These are phyloP conservation scores for Eulemur albifrons DNA, from an alignment of 2,797 vertebrate genomes.

Conservation along the genomic window DNA sequence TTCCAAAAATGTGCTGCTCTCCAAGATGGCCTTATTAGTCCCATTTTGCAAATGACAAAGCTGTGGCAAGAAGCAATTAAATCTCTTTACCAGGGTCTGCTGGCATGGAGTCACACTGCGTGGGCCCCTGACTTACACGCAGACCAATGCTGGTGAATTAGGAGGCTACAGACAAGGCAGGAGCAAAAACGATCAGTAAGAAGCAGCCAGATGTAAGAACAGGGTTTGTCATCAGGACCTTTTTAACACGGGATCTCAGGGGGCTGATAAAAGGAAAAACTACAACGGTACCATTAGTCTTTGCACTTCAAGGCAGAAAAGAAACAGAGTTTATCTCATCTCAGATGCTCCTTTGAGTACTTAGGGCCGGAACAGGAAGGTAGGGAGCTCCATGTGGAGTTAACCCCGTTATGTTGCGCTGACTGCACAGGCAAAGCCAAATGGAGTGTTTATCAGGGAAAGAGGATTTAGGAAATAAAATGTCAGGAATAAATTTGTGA, in stretches of 20 bases:
- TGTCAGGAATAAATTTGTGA: background rate
- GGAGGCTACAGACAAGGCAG: background rate
- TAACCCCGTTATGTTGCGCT: background rate
- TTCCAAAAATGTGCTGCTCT: background rate
- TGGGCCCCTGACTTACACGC: background rate
- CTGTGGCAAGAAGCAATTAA: background rate
- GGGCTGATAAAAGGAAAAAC: background rate
- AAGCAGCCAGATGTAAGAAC: background rate
- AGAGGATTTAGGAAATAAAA: slow-evolving; percentile 25
- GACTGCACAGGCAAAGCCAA: background rate
- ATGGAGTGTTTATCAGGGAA: background rate
- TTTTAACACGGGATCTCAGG: background rate
- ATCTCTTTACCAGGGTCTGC: background rate
- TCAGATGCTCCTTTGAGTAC: background rate
- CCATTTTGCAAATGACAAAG: slow-evolving; percentile 21
- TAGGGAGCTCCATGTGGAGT: background rate
- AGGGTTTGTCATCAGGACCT: background rate
- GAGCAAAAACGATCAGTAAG: background rate
- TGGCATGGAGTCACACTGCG: background rate
- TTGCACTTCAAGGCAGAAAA: background rate
- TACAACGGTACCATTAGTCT: background rate
- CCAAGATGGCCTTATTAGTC: background rate
- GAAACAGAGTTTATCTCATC: background rate
- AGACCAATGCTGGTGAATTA: background rate
- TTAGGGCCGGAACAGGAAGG: background rate